Percentiles rank a stretch among this genome's conserved stretches.
These are phyloP conservation scores for Calyptomena viridis DNA, from an alignment of 2,113 vertebrate genomes.

Conservation along the genomic window DNA sequence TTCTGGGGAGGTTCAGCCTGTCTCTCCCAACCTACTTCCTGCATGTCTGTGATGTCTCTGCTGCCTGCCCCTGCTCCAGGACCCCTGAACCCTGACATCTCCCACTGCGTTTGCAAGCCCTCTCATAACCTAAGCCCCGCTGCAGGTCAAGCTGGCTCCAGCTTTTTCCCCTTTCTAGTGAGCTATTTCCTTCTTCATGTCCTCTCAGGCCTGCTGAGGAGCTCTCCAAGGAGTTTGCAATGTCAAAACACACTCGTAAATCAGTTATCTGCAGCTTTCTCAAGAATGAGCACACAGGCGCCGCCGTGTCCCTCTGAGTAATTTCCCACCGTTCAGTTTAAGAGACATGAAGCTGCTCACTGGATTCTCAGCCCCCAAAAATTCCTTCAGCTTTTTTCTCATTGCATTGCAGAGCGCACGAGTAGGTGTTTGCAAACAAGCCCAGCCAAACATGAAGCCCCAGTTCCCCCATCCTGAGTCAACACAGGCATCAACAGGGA, in stretches of 20 bases:
- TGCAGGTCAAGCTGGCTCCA: constrained; percentile 15
- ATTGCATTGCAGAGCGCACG: neutral
- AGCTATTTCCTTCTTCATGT: neutral
- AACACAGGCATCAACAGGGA: neutral
- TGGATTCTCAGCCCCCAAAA: neutral
- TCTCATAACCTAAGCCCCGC: neutral
- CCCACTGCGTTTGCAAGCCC: neutral
- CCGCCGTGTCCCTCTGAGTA: neutral
- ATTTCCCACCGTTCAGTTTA: neutral
- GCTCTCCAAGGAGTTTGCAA: constrained; percentile 19
- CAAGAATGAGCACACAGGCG: neutral
- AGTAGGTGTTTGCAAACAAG: constrained; percentile 57
- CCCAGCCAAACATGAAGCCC: neutral
- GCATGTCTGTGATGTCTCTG: neutral
- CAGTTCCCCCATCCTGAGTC: neutral
- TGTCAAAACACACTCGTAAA: constrained; percentile 19
- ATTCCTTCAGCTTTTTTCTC: neutral
- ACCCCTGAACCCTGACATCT: neutral
- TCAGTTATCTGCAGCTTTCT: constrained; percentile 20
- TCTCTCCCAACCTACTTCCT: neutral
- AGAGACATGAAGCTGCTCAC: neutral
- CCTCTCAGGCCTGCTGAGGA: neutral
- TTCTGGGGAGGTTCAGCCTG: neutral
- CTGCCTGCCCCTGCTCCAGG: neutral
- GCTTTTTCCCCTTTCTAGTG: neutral